A percentile compares a stretch with the other conserved stretches of the same genome.
Evolutionary conservation across 2,797 vertebrate genomes (phyloP).

Genomic region (Takifugu rubripes): DNA sequence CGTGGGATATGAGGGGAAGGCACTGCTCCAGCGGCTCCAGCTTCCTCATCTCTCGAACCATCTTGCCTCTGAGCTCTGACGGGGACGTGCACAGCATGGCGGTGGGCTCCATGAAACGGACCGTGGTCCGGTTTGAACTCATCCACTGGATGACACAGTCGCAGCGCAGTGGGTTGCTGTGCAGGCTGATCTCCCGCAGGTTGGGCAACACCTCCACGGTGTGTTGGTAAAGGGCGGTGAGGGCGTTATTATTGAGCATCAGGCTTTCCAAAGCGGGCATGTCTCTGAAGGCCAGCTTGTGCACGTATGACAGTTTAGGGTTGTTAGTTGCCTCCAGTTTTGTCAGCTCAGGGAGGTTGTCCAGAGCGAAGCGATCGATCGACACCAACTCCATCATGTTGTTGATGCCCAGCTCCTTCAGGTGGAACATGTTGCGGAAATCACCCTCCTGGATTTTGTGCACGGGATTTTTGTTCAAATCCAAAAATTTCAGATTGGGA

Average conservation of each 20-base stretch:
- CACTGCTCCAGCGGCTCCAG: conserved; percentile 86
- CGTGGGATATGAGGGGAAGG: conserved; percentile 91
- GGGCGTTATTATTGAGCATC: conserved; percentile 97
- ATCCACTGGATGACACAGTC: conserved; percentile 97
- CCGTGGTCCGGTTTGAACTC: conserved; percentile 88
- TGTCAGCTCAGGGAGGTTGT: conserved; percentile 96
- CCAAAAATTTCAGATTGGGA: conserved; percentile 95
- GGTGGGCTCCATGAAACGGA: conserved; percentile 97
- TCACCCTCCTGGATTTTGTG: conserved; percentile 95
- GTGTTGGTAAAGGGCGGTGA: conserved; percentile 90
- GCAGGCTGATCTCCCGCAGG: conserved; percentile 94
- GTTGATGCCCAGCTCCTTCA: conserved; percentile 97
- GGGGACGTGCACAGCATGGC: conserved; percentile 93
- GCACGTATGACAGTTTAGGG: conserved; percentile 92
- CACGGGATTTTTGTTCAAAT: conserved; percentile 98
- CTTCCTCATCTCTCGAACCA: conserved; percentile 81
- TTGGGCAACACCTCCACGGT: conserved; percentile 89
- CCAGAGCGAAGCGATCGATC: conserved; percentile 88
- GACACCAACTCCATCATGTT: conserved; percentile 97
- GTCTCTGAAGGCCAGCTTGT: conserved; percentile 88
- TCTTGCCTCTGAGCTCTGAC: conserved; percentile 85
- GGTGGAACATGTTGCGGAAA: conserved; percentile 91
- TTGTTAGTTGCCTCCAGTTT: conserved; percentile 99
- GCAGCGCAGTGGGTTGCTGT: conserved; percentile 93
- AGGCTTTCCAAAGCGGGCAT: conserved; percentile 93